These are phyloP conservation scores for Bombyx huttoni DNA, from an alignment of 2,888 invertebrate genomes.

Conservation along the genomic window DNA sequence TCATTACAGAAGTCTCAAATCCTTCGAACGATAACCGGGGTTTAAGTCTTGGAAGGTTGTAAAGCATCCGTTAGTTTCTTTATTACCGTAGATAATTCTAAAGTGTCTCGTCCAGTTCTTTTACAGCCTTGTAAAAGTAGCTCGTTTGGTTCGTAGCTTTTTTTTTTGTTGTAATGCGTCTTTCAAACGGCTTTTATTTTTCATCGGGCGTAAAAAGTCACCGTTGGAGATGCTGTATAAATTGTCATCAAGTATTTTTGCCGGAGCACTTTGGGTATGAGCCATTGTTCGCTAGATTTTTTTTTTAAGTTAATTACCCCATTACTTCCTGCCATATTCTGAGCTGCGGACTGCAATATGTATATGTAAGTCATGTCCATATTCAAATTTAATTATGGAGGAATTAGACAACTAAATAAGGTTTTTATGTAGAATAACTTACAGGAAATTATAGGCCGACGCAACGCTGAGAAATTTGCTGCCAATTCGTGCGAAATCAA, in stretches of 20 bases:
- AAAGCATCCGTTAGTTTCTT: slow-evolving; percentile 39
- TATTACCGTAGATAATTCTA: slow-evolving; percentile 43
- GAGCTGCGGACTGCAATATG: too few relatives aligned
- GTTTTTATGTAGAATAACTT: too few relatives aligned
- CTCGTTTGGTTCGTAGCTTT: slow-evolving; percentile 16
- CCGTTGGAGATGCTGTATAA: background rate
- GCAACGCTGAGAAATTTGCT: too few relatives aligned
- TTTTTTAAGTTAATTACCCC: too few relatives aligned
- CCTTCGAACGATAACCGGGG: slow-evolving; percentile 1
- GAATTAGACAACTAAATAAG: too few relatives aligned
- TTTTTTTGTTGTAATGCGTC: background rate
- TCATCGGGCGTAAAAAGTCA: background rate
- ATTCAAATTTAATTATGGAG: too few relatives aligned
- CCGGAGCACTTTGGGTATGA: background rate
- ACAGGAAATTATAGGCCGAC: too few relatives aligned
- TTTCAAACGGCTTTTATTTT: background rate
- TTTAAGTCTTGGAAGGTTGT: slow-evolving; percentile 10
- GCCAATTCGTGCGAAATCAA: too few relatives aligned
- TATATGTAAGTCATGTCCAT: too few relatives aligned
- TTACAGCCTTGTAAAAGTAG: slow-evolving; percentile 36
- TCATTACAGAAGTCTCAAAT: slow-evolving; percentile 11
- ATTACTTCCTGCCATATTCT: too few relatives aligned
- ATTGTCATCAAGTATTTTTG: background rate
- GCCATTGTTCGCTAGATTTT: too few relatives aligned
- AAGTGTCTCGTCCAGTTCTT: slow-evolving; percentile 28